phyloP scores from a whole-genome alignment of 2,113 vertebrate genomes.

The Takifugu bimaculatus region DNA sequence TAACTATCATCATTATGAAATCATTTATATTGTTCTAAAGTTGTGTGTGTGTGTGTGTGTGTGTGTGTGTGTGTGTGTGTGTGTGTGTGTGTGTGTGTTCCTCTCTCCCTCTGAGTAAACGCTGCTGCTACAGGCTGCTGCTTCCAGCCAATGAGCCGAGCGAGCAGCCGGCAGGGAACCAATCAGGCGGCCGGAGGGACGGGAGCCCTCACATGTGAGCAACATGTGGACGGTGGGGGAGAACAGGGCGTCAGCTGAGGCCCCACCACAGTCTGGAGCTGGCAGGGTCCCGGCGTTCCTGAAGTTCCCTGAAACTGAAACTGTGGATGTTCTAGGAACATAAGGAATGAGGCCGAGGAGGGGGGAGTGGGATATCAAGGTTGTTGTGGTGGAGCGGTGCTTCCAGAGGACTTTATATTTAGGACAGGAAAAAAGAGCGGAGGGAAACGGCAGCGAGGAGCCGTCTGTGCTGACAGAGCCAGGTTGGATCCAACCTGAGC shows the following conservation, averaged over 20 bases:
- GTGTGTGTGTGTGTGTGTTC: too few species aligned
- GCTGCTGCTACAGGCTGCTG: background rate
- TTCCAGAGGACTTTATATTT: constrained; percentile 47
- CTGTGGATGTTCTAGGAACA: constrained; percentile 49
- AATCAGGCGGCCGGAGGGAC: constrained; percentile 3
- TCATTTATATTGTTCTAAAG: too few species aligned
- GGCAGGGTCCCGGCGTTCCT: constrained; percentile 28
- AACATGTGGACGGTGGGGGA: constrained; percentile 31
- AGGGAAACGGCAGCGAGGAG: background rate
- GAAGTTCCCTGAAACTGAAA: constrained; percentile 44
- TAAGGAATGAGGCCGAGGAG: constrained; percentile 11
- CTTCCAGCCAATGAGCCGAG: constrained; percentile 1
- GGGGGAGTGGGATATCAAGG: constrained; percentile 42
- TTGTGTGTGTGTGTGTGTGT: too few species aligned
- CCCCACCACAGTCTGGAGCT: constrained; percentile 13
- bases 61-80: too few species aligned
- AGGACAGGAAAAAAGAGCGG: constrained; percentile 12
- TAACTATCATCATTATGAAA: too few species aligned
- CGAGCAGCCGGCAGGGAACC: background rate
- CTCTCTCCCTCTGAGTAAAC: background rate
- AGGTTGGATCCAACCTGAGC: too few species aligned
- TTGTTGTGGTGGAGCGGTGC: constrained; percentile 44
- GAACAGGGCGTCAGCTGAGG: constrained; percentile 1
- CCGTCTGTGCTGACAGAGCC: too few species aligned
- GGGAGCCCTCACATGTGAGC: constrained; percentile 29